Conservation (phyloP, 2,113 vertebrate genomes). For the Scolopax mira region DNA sequence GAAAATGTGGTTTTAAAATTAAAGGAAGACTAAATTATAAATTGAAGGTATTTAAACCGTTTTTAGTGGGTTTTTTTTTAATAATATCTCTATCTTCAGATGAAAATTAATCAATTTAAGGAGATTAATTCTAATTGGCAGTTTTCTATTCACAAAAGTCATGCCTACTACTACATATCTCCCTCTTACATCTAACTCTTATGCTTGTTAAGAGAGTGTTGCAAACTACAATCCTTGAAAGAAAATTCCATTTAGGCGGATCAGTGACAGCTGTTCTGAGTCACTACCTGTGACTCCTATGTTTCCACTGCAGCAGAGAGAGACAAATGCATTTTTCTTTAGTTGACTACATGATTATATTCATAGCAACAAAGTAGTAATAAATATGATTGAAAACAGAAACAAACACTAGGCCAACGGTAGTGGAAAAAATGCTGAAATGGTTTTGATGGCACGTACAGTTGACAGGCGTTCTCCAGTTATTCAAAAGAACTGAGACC, state of each 20-base stretch:
- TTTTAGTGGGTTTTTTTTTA: no score
- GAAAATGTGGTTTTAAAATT: background rate
- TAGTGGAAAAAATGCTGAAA: background rate
- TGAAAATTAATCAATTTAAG: background rate
- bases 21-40: background rate
- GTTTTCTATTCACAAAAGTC: background rate
- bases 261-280: background rate
- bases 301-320: background rate
- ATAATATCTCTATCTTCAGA: background rate
- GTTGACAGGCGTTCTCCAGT: background rate
- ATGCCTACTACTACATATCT: background rate
- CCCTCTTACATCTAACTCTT: background rate
- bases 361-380: background rate
- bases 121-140: background rate
- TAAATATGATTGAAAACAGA: background rate
- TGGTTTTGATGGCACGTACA: background rate
- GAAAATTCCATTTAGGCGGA: background rate
- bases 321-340: background rate
- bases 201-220: background rate
- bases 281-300: background rate
- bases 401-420: background rate
- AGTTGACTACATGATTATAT: rapidly evolving
- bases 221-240: background rate
- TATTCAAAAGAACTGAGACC: background rate
- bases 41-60: background rate